Conservation (phyloP, 30 jellyfish, hydroid and myxozoan species). For the Nemopilema nomurai region DNA sequence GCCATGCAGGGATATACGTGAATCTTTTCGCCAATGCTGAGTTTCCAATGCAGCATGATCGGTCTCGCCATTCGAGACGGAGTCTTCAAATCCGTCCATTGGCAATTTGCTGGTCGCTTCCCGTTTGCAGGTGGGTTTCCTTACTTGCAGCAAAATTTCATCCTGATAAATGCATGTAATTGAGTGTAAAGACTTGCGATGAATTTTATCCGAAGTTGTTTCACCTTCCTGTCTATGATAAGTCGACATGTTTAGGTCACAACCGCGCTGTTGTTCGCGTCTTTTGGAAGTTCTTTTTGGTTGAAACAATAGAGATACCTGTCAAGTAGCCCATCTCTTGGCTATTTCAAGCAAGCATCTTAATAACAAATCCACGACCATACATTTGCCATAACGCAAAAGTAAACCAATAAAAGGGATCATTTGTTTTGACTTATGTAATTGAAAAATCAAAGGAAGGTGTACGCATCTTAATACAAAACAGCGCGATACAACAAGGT, state of each 20-base stretch:
- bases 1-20: constrained; percentile 1
- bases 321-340: neutral
- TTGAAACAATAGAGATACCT: neutral
- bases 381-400: neutral
- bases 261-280: neutral
- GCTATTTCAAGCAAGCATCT: neutral
- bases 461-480: no score
- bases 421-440: neutral
- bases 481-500: no score
- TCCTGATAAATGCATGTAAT: neutral
- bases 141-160: neutral
- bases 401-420: neutral
- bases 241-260: neutral
- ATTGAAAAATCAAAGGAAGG: neutral
- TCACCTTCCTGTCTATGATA: neutral
- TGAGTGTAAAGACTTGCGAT: neutral
- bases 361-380: neutral
- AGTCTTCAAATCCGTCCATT: neutral
- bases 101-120: neutral
- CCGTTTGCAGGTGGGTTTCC: neutral
- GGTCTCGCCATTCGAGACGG: neutral
- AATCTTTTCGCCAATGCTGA: neutral
- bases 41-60: neutral
- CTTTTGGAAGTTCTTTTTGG: neutral
- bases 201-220: neutral